phyloP scores from a whole-genome alignment of 1,140 invertebrate species.

The Apolygus lucorum region DNA sequence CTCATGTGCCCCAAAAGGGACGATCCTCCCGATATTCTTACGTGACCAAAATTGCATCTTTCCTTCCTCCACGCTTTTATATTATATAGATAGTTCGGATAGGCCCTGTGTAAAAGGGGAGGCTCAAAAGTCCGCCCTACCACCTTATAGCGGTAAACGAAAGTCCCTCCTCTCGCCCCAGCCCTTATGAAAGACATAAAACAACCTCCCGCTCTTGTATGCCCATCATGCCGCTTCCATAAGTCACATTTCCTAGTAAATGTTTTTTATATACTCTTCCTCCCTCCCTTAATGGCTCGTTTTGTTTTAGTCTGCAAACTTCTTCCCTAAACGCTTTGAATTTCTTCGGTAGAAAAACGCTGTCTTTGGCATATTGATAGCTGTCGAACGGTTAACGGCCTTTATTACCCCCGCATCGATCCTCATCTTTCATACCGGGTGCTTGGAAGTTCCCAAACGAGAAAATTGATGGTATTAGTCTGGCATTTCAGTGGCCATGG shows the following conservation, averaged over 20 bases:
- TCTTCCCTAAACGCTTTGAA: background rate
- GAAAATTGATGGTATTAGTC: too few relatives aligned
- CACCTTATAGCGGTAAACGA: background rate
- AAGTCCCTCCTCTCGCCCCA: background rate
- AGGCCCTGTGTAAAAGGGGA: background rate
- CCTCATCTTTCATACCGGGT: too few relatives aligned
- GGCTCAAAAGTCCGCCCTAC: too few relatives aligned
- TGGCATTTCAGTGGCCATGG: too few relatives aligned
- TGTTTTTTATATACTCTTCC: background rate
- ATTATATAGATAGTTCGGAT: background rate
- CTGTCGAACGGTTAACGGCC: background rate
- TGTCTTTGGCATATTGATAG: background rate
- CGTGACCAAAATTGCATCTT: slow-evolving; percentile 25
- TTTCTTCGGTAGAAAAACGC: background rate
- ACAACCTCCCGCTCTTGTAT: background rate
- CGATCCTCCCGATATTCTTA: slow-evolving; percentile 19
- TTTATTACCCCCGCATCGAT: too few relatives aligned
- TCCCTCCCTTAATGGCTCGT: background rate
- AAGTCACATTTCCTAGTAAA: slow-evolving; percentile 14
- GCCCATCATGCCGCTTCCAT: background rate
- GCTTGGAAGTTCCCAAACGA: too few relatives aligned
- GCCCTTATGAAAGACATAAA: slow-evolving; percentile 24
- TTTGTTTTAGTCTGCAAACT: background rate
- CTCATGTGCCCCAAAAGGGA: background rate
- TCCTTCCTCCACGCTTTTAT: background rate